phyloP scores from a whole-genome alignment of 2,113 vertebrate species.

The Pygoscelis adeliae region DNA sequence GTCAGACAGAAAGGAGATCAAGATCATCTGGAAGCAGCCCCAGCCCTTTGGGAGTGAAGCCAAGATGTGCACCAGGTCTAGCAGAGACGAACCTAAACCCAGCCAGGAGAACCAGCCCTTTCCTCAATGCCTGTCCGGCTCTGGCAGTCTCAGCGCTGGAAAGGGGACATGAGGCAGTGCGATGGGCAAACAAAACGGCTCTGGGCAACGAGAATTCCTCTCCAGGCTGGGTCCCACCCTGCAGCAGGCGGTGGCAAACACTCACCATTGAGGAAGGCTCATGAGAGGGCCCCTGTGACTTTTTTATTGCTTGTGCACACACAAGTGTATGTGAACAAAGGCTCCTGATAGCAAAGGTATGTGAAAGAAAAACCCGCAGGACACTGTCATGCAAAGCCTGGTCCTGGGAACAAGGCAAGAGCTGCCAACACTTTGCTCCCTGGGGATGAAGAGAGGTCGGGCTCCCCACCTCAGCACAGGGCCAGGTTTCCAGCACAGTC shows the following conservation, averaged over 20 bases:
- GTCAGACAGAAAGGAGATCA: neutral
- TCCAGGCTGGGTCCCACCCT: neutral
- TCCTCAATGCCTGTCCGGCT: accelerated
- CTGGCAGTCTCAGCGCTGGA: neutral
- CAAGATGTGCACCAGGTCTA: neutral
- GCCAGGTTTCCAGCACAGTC: neutral
- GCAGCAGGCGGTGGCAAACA: neutral
- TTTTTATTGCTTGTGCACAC: neutral
- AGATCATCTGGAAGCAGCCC: neutral
- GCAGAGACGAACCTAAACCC: neutral
- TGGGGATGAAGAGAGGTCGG: neutral
- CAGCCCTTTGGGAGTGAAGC: neutral
- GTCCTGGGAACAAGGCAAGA: neutral
- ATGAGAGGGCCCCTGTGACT: neutral
- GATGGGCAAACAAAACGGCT: neutral
- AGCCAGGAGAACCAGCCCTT: neutral
- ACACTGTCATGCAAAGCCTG: neutral
- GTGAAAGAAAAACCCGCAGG: accelerated
- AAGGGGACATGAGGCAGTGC: neutral
- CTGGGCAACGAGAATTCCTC: neutral
- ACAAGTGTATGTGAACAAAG: neutral
- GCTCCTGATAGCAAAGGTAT: neutral
- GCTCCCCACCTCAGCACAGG: neutral
- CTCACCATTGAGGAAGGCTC: neutral
- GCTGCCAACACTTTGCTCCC: neutral